Base-by-base conservation (phyloP, 2,797 vertebrate genomes). In the Coreius guichenoti region DNA sequence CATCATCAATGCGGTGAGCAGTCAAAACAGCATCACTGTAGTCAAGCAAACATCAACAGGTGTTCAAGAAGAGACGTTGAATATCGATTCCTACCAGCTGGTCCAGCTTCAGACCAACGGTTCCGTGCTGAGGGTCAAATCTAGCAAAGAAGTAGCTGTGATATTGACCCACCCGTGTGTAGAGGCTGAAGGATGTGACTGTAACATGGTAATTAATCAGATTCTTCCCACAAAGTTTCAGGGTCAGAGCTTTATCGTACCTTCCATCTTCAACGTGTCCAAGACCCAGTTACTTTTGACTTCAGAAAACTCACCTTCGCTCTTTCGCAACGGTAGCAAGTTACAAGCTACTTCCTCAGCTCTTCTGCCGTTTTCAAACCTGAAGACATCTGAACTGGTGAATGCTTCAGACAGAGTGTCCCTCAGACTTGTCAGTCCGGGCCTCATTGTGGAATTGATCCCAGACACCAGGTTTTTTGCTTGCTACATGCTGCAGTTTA, bases 161-260 rank as follows among this genome's bases (percentile, higher is more conserved):
- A 88, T 94, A 29, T 89, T 95, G 0, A 89, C 91, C 54, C 92
- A 95, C 77, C 67, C 93, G 0, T 96, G 95, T 3, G 70, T 90
- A 8, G 16, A 87, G 0, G 47, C 8, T 0, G 0, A 0, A 0
- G 0, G 0, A 47, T 96, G 95, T 84, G 88, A 31, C 6, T 96
- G 95, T 1, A 86, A 89, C 8, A 83, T 93, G 85, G 77, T 94
- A 31, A 80, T 90, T 51, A 82, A 87, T 1, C 29, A 84, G 31
- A 83, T 96, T 77, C 81, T 65, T 0, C 92, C 94, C 0, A n/a
- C 26, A 6, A 0, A 0, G 1, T 0, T 45, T 0, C 1, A 65
- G 0, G 45, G 0, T 4, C 23, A 7, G 0, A 89, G 1, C 1
- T 95, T 92, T 89, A 69, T 91, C 1, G 17, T 94, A 0, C 94